Conservation (phyloP, 2,113 vertebrate species). For the Meleagris gallopavo region DNA sequence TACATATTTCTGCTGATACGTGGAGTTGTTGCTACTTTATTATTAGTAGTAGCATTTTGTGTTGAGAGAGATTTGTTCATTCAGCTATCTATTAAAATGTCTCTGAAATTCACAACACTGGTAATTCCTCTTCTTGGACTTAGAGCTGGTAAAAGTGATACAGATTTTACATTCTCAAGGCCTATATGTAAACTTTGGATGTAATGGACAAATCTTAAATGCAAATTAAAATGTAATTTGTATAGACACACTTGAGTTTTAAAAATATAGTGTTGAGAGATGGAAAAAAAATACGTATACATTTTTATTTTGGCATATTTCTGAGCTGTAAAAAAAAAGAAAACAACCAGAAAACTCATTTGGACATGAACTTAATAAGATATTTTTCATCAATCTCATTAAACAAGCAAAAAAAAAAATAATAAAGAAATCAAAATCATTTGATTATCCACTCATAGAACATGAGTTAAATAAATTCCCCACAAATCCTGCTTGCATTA, state of each 20-base stretch:
- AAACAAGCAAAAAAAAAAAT: neutral
- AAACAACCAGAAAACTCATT: neutral
- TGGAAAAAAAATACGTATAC: neutral
- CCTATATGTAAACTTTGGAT: neutral
- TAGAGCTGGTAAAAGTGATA: neutral
- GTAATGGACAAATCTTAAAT: neutral
- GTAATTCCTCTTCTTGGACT: neutral
- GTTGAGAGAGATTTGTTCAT: neutral
- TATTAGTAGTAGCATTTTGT: neutral
- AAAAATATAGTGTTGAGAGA: neutral
- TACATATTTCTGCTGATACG: neutral
- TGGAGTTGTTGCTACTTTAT: neutral
- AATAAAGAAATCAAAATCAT: conserved; percentile 20
- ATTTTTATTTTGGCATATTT: neutral
- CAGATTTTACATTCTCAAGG: neutral
- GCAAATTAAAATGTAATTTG: neutral
- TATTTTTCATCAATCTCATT: neutral
- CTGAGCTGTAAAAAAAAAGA: neutral
- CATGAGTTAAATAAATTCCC: neutral
- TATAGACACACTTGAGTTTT: neutral
- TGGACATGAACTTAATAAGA: neutral
- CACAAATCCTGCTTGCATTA: neutral
- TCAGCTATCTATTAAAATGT: neutral
- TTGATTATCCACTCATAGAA: conserved; percentile 31
- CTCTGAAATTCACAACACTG: neutral